Conservation (phyloP, 2,888 invertebrate species). For the Azorinus chamasolen region DNA sequence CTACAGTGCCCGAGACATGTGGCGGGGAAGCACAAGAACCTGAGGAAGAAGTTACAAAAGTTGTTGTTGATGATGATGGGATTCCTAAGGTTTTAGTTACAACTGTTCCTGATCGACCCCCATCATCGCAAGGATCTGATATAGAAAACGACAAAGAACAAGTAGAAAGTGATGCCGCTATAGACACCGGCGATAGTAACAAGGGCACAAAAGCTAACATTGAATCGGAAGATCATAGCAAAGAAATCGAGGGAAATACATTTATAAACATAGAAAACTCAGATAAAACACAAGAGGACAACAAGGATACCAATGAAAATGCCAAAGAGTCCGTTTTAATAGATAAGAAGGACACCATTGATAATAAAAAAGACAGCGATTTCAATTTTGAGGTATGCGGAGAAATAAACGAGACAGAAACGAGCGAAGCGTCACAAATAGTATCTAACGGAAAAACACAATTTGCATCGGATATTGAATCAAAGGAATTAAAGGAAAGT, state of each 20-base stretch:
- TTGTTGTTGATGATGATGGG: slow-evolving; percentile 39
- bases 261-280: neutral
- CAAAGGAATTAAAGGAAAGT: neutral
- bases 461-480: neutral
- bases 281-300: neutral
- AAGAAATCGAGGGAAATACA: neutral
- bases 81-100: slow-evolving; percentile 27
- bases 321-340: neutral
- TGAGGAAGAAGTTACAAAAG: slow-evolving; percentile 18
- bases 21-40: neutral
- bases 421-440: neutral
- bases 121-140: slow-evolving; percentile 22
- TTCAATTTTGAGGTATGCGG: neutral
- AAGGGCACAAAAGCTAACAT: neutral
- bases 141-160: neutral
- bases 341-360: neutral
- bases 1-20: neutral
- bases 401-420: neutral
- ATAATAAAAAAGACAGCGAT: neutral
- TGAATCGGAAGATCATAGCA: too few species aligned
- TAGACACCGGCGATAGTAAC: neutral
- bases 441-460: neutral
- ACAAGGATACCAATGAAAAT: neutral
- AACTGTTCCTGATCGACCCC: slow-evolving; percentile 27
- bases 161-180: neutral